These are phyloP conservation scores for Pao palembangensis DNA, from an alignment of 2,113 vertebrate species.

Conservation along the genomic window DNA sequence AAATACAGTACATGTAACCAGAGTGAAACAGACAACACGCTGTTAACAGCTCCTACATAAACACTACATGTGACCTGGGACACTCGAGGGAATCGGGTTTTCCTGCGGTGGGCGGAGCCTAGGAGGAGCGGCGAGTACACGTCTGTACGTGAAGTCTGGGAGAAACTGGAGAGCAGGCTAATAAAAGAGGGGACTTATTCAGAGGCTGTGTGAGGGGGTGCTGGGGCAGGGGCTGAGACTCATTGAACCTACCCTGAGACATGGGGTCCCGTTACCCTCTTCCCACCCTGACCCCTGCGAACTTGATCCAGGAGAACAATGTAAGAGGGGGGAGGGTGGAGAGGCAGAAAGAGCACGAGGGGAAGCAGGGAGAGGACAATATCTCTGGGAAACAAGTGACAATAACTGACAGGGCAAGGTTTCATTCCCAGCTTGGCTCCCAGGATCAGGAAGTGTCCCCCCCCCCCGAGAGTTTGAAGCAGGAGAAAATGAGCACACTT, in stretches of 20 bases:
- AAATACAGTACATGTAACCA: not conserved
- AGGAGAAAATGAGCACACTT: conserved; percentile 5
- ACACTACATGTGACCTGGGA: not conserved
- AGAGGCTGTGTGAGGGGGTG: conserved; percentile 44
- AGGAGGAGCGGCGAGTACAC: conserved; percentile 7
- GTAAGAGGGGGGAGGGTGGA: conserved; percentile 23
- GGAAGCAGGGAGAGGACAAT: conserved; percentile 46
- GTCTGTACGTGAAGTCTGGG: conserved; percentile 60
- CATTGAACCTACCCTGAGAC: conserved; percentile 66
- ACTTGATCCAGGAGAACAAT: conserved; percentile 63
- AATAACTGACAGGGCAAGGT: conserved; percentile 45
- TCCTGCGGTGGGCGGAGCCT: conserved; percentile 5
- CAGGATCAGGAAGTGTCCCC: conserved; percentile 8
- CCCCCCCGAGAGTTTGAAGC: conserved; percentile 16
- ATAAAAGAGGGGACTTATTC: conserved; percentile 71
- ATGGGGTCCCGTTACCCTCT: conserved; percentile 68
- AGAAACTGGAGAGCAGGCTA: conserved; percentile 77
- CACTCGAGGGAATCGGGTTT: not conserved
- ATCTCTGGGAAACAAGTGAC: conserved; percentile 60
- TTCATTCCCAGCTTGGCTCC: conserved; percentile 44
- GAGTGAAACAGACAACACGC: not conserved
- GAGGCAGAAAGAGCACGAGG: not conserved
- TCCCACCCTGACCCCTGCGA: conserved; percentile 46
- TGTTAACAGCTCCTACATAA: not conserved
- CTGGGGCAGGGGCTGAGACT: conserved; percentile 59